A percentile compares a stretch with the other conserved stretches of the same genome.
These are phyloP conservation scores for Chrysaora quinquecirrha DNA, from an alignment of 30 jellyfish, hydroid and myxozoan species.

Conservation along the genomic window DNA sequence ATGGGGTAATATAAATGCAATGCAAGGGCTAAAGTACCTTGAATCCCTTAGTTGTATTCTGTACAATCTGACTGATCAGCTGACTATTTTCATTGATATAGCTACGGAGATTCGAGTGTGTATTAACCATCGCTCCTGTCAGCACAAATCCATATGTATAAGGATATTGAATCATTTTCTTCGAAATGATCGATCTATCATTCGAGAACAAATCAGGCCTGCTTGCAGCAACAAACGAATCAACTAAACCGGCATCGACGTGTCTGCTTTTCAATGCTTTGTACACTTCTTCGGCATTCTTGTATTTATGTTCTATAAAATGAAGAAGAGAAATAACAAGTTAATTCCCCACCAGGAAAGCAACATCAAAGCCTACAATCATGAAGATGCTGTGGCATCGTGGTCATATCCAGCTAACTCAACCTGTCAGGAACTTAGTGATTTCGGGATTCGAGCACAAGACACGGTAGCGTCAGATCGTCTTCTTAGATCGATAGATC, in stretches of 20 bases:
- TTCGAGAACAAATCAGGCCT: slow-evolving; percentile 57
- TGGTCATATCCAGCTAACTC: no score
- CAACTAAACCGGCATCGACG: slow-evolving; percentile 53
- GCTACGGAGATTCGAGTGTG: slow-evolving; percentile 13
- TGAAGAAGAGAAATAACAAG: no score
- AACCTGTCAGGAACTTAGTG: no score
- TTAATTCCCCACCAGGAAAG: no score
- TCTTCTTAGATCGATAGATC: no score
- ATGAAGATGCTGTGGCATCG: no score
- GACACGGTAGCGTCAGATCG: no score
- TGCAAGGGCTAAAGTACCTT: slow-evolving; percentile 1
- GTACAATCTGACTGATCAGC: slow-evolving; percentile 38
- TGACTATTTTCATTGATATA: slow-evolving; percentile 42
- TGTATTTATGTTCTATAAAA: slow-evolving; percentile 28
- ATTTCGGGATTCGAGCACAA: no score
- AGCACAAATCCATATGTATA: slow-evolving; percentile 55
- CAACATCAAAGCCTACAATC: no score
- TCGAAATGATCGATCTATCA: slow-evolving; percentile 16
- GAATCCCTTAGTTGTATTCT: slow-evolving; percentile 18
- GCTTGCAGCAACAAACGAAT: slow-evolving; percentile 55
- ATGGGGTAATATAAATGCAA: no score
- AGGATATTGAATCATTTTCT: slow-evolving; percentile 26
- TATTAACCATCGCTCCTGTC: slow-evolving; percentile 55
- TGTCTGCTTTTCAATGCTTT: slow-evolving; percentile 43
- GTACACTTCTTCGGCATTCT: slow-evolving; percentile 37